Percentiles rank a stretch among this genome's conserved stretches.
Evolutionary conservation across 2,113 vertebrate species (phyloP).

Genomic region (Leucopsar rothschildi): DNA sequence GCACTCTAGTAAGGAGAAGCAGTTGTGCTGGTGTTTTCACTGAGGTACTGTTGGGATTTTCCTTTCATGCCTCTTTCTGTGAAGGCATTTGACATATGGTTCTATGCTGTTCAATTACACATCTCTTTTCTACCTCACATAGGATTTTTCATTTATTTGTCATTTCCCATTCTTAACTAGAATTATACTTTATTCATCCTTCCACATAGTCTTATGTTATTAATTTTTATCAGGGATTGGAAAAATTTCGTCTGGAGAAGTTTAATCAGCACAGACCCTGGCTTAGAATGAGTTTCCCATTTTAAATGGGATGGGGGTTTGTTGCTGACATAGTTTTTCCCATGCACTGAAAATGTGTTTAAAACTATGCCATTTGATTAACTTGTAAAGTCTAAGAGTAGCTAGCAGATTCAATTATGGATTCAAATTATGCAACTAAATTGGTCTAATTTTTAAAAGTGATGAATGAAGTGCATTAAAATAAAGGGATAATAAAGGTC

Average conservation of each 20-base stretch:
- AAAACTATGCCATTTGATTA: slow-evolving; percentile 67
- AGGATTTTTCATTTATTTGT: slow-evolving; percentile 72
- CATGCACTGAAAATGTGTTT: slow-evolving; percentile 46
- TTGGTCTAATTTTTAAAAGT: slow-evolving; percentile 75
- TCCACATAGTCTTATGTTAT: slow-evolving; percentile 30
- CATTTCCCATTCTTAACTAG: slow-evolving; percentile 63
- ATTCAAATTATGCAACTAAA: slow-evolving; percentile 75
- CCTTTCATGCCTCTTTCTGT: slow-evolving; percentile 4
- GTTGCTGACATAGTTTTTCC: neutral
- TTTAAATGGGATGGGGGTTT: slow-evolving; percentile 26
- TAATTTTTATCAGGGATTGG: slow-evolving; percentile 45
- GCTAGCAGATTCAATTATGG: slow-evolving; percentile 76
- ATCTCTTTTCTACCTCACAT: slow-evolving; percentile 65
- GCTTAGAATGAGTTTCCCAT: neutral
- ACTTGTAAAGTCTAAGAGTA: slow-evolving; percentile 67
- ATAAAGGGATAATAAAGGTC: slow-evolving; percentile 42
- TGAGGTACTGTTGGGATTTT: slow-evolving; percentile 17
- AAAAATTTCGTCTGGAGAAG: slow-evolving; percentile 34
- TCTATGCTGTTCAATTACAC: slow-evolving; percentile 60
- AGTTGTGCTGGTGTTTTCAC: slow-evolving; percentile 3
- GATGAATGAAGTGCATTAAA: slow-evolving; percentile 69
- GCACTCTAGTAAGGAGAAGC: neutral
- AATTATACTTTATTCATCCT: slow-evolving; percentile 63
- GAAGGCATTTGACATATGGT: slow-evolving; percentile 57
- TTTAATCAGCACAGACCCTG: slow-evolving; percentile 52